A percentile compares a stretch with the other conserved stretches of the same genome.
phyloP scores from a whole-genome alignment of 2,113 vertebrate genomes.

The Anser brachyrhynchus region DNA sequence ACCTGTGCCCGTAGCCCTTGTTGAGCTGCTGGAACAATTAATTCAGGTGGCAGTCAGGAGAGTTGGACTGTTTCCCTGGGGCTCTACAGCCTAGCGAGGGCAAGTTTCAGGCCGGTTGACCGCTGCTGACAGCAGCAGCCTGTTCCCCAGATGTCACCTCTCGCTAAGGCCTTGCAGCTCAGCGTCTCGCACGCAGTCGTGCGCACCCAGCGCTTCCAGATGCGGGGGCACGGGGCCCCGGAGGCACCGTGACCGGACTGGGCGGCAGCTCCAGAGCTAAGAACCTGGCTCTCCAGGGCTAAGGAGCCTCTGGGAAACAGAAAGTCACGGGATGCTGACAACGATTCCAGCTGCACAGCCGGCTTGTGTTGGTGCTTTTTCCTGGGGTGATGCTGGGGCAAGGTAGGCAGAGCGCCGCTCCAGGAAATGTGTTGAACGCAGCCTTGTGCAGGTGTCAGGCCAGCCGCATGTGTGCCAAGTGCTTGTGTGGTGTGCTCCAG shows the following conservation, averaged over 20 bases:
- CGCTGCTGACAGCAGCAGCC: background rate
- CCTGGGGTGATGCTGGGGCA: background rate
- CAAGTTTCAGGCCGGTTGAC: background rate
- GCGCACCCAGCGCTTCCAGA: background rate
- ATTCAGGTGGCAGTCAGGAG: no score
- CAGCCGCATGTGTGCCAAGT: background rate
- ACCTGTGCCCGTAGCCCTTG: background rate
- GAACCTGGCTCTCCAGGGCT: background rate
- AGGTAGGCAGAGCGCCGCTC: background rate
- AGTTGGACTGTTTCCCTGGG: background rate
- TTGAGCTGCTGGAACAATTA: rapidly evolving
- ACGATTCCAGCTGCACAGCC: rapidly evolving
- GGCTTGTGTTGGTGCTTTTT: background rate
- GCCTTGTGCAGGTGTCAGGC: background rate
- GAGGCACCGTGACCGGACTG: background rate
- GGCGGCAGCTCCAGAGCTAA: background rate
- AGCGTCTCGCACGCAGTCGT: rapidly evolving
- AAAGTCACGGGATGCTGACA: background rate
- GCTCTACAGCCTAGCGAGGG: background rate
- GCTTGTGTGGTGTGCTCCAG: rapidly evolving
- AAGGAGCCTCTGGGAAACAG: background rate
- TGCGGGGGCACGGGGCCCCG: background rate
- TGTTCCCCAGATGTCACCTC: background rate
- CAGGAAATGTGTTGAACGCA: rapidly evolving
- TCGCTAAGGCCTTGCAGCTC: background rate